These are phyloP conservation scores for Drosophila erecta DNA, from an alignment of 1,140 invertebrate species.

Conservation along the genomic window DNA sequence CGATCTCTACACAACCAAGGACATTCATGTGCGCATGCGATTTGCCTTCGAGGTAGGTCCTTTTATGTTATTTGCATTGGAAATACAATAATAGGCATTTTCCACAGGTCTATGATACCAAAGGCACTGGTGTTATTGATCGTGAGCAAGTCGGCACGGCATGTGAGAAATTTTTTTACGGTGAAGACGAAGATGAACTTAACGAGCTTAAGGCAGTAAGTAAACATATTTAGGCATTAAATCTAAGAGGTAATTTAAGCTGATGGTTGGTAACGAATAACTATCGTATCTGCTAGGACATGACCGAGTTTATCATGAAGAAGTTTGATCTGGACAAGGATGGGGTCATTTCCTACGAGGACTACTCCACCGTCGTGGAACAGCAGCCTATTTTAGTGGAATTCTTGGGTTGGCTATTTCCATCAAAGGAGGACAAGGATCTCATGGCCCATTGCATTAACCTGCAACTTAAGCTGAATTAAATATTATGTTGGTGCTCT, in stretches of 20 bases:
- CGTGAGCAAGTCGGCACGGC: conserved; percentile 31
- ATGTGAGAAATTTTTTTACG: conserved; percentile 35
- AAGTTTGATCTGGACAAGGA: conserved; percentile 92
- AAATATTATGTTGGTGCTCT: not conserved
- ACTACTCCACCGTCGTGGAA: conserved; percentile 88
- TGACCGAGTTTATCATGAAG: conserved; percentile 89
- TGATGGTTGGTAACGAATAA: not conserved
- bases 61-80: no score
- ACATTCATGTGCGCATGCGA: conserved; percentile 34
- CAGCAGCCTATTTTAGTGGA: conserved; percentile 89
- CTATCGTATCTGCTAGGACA: conserved; percentile 18
- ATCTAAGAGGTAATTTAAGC: not conserved
- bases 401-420: conserved; percentile 91
- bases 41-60: conserved; percentile 41
- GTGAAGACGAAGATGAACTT: conserved; percentile 49
- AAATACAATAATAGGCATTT: no score
- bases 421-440: conserved; percentile 66
- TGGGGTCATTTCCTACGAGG: conserved; percentile 89
- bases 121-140: conserved; percentile 42
- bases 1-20: conserved; percentile 31
- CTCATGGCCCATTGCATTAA: conserved; percentile 47
- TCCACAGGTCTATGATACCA: conserved; percentile 54
- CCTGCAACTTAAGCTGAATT: conserved; percentile 3
- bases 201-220: conserved; percentile 40
- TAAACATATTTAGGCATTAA: not conserved